Conservation (phyloP, 2,113 vertebrate genomes). For the Chauna torquata region DNA sequence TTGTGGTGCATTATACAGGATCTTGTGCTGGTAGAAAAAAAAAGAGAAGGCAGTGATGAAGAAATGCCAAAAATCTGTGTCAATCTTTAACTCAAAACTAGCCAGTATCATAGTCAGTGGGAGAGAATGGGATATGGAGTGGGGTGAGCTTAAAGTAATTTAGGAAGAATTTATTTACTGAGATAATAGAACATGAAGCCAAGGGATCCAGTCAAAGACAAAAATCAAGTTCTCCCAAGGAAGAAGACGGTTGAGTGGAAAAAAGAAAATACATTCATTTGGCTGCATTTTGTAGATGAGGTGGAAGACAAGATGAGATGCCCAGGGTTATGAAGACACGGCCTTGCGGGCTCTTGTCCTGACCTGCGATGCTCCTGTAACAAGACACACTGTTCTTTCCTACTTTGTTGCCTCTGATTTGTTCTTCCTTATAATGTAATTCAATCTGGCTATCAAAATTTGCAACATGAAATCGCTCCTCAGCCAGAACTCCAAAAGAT, state of each 20-base stretch:
- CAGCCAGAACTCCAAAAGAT: neutral
- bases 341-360: neutral
- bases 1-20: neutral
- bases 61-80: neutral
- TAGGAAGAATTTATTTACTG: slow-evolving; percentile 16
- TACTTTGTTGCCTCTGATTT: neutral
- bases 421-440: neutral
- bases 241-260: neutral
- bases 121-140: neutral
- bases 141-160: neutral
- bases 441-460: neutral
- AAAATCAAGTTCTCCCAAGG: neutral
- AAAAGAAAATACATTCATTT: slow-evolving; percentile 13
- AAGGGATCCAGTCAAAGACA: neutral
- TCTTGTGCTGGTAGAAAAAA: neutral
- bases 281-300: neutral
- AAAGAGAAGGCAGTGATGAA: neutral
- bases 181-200: neutral
- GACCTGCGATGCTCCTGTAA: neutral
- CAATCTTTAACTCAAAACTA: neutral
- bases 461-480: neutral
- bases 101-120: neutral
- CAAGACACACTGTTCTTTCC: neutral
- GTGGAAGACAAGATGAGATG: slow-evolving; percentile 18
- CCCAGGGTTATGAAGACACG: neutral